Evolutionary conservation across 2,888 invertebrate species (phyloP).

Genomic region (Endotricha flammealis): DNA sequence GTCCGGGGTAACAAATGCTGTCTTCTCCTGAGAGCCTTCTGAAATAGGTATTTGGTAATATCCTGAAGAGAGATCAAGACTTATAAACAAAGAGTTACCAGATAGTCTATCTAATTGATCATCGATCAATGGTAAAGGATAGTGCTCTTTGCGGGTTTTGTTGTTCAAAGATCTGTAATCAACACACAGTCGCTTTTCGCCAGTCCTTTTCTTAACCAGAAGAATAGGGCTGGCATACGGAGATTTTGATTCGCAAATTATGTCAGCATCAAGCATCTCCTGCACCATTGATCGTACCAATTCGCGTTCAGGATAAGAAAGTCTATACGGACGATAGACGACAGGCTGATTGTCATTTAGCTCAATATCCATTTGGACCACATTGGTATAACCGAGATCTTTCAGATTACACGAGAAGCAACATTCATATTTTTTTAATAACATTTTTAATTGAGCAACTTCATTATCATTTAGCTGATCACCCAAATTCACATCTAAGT

Average conservation of each 20-base stretch:
- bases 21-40: conserved; percentile 19
- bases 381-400: too few relatives aligned
- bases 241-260: conserved; percentile 20
- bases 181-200: conserved; percentile 21
- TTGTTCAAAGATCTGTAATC: conserved; percentile 23
- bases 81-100: conserved; percentile 18
- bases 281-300: conserved; percentile 18
- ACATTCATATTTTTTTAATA: too few relatives aligned
- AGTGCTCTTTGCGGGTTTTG: conserved; percentile 18
- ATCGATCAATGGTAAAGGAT: conserved; percentile 21
- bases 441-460: too few relatives aligned
- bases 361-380: too few relatives aligned
- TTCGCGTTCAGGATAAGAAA: not conserved
- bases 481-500: too few relatives aligned
- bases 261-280: conserved; percentile 21
- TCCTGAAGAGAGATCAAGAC: conserved; percentile 21
- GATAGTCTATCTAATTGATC: conserved; percentile 23
- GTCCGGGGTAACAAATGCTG: conserved; percentile 27
- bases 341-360: too few relatives aligned
- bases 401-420: too few relatives aligned
- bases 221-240: conserved; percentile 24
- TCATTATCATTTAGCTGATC: too few relatives aligned
- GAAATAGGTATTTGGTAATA: conserved; percentile 29
- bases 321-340: conserved; percentile 4
- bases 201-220: conserved; percentile 25